phyloP scores from a whole-genome alignment of 2,888 invertebrate species.

The Apamea sordens region DNA sequence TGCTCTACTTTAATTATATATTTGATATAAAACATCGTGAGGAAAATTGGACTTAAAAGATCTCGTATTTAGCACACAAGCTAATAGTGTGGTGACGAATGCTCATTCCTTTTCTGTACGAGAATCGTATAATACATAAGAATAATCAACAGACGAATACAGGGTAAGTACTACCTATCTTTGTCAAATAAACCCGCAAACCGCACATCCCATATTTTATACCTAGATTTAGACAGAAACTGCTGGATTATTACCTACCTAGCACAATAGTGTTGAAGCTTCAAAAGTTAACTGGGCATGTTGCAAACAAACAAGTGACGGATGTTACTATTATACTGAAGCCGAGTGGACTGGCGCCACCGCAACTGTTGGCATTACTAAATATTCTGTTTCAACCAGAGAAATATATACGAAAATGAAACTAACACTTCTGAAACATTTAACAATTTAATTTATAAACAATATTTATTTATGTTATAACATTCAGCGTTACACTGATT shows the following conservation, averaged over 20 bases:
- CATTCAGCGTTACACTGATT: neutral
- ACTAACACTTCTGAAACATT: constrained; percentile 11
- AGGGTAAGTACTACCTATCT: neutral
- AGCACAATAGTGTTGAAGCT: constrained; percentile 37
- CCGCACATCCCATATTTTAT: constrained; percentile 19
- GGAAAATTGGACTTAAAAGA: neutral
- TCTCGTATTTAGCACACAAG: neutral
- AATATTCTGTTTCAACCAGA: constrained; percentile 48
- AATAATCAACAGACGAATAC: neutral
- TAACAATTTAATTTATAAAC: neutral
- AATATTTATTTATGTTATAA: neutral
- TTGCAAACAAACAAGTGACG: constrained; percentile 51
- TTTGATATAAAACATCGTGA: neutral
- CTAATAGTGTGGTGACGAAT: neutral
- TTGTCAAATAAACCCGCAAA: constrained; percentile 7
- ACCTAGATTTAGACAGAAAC: constrained; percentile 35
- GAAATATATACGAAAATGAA: constrained; percentile 40
- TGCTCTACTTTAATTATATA: neutral
- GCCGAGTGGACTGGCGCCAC: constrained; percentile 29
- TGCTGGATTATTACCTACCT: constrained; percentile 34
- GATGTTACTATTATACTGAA: constrained; percentile 44
- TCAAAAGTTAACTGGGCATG: constrained; percentile 44
- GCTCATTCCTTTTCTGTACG: neutral
- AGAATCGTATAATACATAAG: neutral
- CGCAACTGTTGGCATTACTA: constrained; percentile 42